Evolutionary conservation across 2,113 vertebrate species (phyloP).

Genomic region (Nyctibius bracteatus): DNA sequence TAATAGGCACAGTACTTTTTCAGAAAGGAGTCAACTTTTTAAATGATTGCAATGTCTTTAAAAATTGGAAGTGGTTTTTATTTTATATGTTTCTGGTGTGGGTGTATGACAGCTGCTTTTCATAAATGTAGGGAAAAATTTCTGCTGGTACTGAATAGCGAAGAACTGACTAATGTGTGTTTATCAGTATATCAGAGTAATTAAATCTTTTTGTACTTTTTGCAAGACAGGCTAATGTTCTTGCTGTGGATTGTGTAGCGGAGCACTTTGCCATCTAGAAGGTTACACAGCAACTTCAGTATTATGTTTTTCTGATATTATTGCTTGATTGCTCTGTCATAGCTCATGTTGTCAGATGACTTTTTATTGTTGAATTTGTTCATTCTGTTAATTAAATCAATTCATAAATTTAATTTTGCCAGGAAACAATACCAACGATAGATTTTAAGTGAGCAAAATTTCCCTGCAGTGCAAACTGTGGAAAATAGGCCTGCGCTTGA

Average conservation of each 20-base stretch:
- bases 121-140: not conserved
- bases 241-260: not conserved
- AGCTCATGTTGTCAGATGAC: not conserved
- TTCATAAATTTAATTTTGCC: not conserved
- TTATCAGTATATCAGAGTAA: not conserved
- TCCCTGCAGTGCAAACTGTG: not conserved
- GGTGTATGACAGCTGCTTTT: not conserved
- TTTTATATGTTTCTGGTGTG: not conserved
- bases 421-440: not conserved
- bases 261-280: not conserved
- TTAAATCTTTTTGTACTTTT: not conserved
- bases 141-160: not conserved
- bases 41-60: not conserved
- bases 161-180: not conserved
- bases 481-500: not conserved
- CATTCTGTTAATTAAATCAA: not conserved
- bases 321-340: not conserved
- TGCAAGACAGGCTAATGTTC: not conserved
- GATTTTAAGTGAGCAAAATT: not conserved
- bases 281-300: not conserved
- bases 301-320: not conserved
- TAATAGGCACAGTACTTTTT: not conserved
- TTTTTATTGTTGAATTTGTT: not conserved
- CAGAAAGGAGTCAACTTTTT: not conserved
- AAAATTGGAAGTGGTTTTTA: not conserved